These are phyloP conservation scores for Epizoanthus scotinus DNA, from an alignment of 92 coral and sea anemone species.

Conservation along the genomic window DNA sequence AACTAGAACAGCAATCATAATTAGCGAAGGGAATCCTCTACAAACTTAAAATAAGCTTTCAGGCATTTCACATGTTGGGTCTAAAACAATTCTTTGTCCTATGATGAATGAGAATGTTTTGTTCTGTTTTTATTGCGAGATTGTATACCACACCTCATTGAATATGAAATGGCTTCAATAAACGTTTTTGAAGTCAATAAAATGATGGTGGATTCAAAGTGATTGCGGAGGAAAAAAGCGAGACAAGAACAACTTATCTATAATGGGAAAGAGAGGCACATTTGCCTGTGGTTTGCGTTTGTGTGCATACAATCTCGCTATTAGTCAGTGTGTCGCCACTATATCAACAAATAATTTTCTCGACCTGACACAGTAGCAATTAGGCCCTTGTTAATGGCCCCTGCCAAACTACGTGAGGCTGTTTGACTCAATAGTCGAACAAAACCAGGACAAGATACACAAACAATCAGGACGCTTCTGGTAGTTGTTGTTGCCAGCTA, in stretches of 20 bases:
- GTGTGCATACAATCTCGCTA: constrained; percentile 38
- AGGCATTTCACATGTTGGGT: constrained; percentile 74
- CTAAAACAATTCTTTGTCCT: constrained; percentile 70
- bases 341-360: constrained; percentile 72
- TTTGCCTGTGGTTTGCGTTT: constrained; percentile 28
- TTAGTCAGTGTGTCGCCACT: constrained; percentile 69
- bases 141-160: constrained; percentile 59
- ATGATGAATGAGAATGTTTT: constrained; percentile 56
- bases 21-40: constrained; percentile 13
- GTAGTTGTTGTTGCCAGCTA: constrained; percentile 50
- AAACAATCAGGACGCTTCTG: constrained; percentile 54
- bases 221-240: not conserved
- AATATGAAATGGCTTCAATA: constrained; percentile 55
- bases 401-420: constrained; percentile 27
- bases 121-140: constrained; percentile 43
- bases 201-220: not conserved
- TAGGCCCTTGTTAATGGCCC: constrained; percentile 63
- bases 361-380: constrained; percentile 69
- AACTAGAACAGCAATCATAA: constrained; percentile 32
- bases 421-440: constrained; percentile 38
- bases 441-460: constrained; percentile 56
- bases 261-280: constrained; percentile 11
- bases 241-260: not conserved
- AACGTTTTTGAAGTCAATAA: constrained; percentile 40
- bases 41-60: constrained; percentile 41